Evolutionary conservation across 1,140 invertebrate genomes (phyloP), one percentile per base, ranked within the genome.

Genomic region (Lasaia peninsularis): DNA sequence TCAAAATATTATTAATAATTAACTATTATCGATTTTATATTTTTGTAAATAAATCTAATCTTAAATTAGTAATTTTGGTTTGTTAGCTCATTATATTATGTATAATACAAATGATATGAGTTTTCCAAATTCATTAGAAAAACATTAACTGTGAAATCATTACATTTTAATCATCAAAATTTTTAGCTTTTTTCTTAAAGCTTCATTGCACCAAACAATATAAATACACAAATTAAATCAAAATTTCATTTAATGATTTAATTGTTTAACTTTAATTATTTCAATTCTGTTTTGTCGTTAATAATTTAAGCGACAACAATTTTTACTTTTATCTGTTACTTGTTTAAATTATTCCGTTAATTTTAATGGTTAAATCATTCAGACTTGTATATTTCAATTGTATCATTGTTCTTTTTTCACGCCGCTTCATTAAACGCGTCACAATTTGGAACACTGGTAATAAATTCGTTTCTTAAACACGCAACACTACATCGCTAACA

Each of bases 361-460:
- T 40, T 40, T 40, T 8, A 14, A 40, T 18, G 0, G 35, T 40
- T 40, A 6, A 18, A 40, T 40, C 14, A 18, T 40, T 7, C 2
- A 80, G 65, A 14, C 77, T 72, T 83, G 75, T 76, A 24, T 37
- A 54, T 37, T 35, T 54, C 52, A 54, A 54, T 21, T 54, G 52
- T 54, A 71, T 85, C 79, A 84, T 78, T 86, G 73, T 75, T 84
- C 79, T 87, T 80, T 66, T 88, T 88, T 79, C 85, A 88, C 85
- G 85, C 85, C 83, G 85, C 85, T 88, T 88, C 81, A 86, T 78
- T 69, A 6, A 65, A 49, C 78, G 81, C 81, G 80, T 86, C 85
- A 88, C 85, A 70, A 72, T 80, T 80, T 79, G 80, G 82, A 76
- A 88, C 83, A 88, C 85, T 88, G 85, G 85, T 88, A 88, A 88